Conservation (phyloP, 2,113 vertebrate species). For the Tylochromis polylepis region DNA sequence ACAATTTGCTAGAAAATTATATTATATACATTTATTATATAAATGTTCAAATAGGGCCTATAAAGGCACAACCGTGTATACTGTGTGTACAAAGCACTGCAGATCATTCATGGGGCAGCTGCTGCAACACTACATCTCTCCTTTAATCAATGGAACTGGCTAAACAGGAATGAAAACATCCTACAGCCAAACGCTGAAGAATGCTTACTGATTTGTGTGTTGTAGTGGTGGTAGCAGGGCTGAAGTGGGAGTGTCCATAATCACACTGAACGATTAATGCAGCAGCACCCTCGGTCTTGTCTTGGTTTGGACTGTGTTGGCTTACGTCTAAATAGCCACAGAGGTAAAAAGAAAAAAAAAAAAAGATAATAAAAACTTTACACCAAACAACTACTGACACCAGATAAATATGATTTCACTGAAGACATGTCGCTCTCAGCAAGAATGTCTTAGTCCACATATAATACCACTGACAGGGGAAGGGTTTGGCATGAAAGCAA, state of each 20-base stretch:
- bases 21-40: background rate
- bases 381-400: background rate
- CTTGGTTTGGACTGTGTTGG: background rate
- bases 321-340: background rate
- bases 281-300: background rate
- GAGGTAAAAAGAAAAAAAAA: rapidly evolving
- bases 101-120: background rate
- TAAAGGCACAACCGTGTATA: background rate
- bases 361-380: background rate
- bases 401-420: background rate
- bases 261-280: background rate
- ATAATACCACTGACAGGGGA: background rate
- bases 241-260: background rate
- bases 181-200: background rate
- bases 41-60: background rate
- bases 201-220: background rate
- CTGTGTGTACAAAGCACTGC: background rate
- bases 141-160: background rate
- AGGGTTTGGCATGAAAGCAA: slow-evolving; percentile 6
- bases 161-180: background rate
- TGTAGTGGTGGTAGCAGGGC: background rate
- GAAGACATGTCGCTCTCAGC: background rate
- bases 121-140: background rate
- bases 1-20: background rate
- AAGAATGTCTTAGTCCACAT: background rate